Percentiles rank a stretch among this genome's conserved stretches.
Evolutionary conservation across 2,797 vertebrate genomes (phyloP).

Genomic region (Taenioides sp.): DNA sequence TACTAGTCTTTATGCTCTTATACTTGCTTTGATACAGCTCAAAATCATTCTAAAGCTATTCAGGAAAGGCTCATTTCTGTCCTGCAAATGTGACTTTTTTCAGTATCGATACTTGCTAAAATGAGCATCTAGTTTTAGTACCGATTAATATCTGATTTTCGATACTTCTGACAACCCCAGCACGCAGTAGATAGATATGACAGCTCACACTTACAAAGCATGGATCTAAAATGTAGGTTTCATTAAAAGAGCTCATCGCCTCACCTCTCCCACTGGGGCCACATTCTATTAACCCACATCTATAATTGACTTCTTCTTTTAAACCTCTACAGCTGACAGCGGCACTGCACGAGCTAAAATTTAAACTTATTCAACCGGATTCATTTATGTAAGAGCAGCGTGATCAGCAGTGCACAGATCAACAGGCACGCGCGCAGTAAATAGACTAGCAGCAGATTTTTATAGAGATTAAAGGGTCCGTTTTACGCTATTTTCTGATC

Average conservation of each 20-base stretch:
- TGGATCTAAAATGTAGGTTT: slow-evolving; percentile 71
- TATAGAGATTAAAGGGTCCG: no score
- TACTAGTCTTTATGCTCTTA: no score
- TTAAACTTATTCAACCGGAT: slow-evolving; percentile 2
- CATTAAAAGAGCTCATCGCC: slow-evolving; percentile 70
- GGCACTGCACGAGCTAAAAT: slow-evolving; percentile 11
- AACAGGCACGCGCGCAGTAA: slow-evolving; percentile 2
- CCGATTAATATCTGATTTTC: no score
- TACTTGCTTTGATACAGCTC: no score
- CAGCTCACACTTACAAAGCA: slow-evolving; percentile 38
- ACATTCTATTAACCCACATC: slow-evolving; percentile 81
- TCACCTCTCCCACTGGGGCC: slow-evolving; percentile 64
- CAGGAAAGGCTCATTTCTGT: no score
- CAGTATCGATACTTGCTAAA: no score
- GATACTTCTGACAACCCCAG: background rate
- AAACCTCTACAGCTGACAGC: slow-evolving; percentile 64
- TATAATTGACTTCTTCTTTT: slow-evolving; percentile 80
- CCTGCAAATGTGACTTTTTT: no score
- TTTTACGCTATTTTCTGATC: no score
- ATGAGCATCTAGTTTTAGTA: no score
- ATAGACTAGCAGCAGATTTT: background rate
- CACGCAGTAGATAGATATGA: background rate
- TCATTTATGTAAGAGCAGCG: background rate
- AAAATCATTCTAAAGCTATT: no score
- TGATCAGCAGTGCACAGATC: background rate